Percentiles rank a stretch among this genome's conserved stretches.
Conservation (phyloP, 2,888 invertebrate species). For the Leptopilina syphax region DNA sequence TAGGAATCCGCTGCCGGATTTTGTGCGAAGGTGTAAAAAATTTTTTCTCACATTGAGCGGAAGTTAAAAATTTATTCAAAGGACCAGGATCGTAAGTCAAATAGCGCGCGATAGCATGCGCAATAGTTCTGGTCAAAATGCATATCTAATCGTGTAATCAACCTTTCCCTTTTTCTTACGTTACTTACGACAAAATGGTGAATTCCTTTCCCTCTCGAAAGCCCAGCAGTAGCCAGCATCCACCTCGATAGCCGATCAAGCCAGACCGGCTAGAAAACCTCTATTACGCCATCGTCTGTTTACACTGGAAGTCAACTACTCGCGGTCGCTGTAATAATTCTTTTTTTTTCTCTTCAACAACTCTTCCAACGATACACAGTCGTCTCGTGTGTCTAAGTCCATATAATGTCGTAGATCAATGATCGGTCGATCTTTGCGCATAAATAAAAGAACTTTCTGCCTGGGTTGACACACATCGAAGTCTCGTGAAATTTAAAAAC, state of each 20-base stretch:
- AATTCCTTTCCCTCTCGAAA: slow-evolving; percentile 73
- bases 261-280: slow-evolving; percentile 68
- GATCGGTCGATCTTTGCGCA: slow-evolving; percentile 29
- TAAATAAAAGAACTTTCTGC: slow-evolving; percentile 27
- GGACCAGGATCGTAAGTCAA: slow-evolving; percentile 48
- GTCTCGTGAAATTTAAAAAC: slow-evolving; percentile 17
- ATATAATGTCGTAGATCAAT: slow-evolving; percentile 25
- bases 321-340: slow-evolving; percentile 50
- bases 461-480: slow-evolving; percentile 6
- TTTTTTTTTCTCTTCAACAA: slow-evolving; percentile 32
- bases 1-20: no score
- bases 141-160: slow-evolving; percentile 70
- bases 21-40: no score
- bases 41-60: no score
- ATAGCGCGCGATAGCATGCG: slow-evolving; percentile 45
- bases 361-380: slow-evolving; percentile 10
- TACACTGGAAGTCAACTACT: slow-evolving; percentile 70
- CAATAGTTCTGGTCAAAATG: slow-evolving; percentile 59
- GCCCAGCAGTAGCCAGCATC: slow-evolving; percentile 65
- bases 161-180: slow-evolving; percentile 71
- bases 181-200: slow-evolving; percentile 69
- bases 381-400: slow-evolving; percentile 28
- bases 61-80: neutral
- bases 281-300: slow-evolving; percentile 71
- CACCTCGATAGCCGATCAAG: slow-evolving; percentile 74